Conservation (phyloP, 2,113 vertebrate genomes). For the Prunella fulvescens region DNA sequence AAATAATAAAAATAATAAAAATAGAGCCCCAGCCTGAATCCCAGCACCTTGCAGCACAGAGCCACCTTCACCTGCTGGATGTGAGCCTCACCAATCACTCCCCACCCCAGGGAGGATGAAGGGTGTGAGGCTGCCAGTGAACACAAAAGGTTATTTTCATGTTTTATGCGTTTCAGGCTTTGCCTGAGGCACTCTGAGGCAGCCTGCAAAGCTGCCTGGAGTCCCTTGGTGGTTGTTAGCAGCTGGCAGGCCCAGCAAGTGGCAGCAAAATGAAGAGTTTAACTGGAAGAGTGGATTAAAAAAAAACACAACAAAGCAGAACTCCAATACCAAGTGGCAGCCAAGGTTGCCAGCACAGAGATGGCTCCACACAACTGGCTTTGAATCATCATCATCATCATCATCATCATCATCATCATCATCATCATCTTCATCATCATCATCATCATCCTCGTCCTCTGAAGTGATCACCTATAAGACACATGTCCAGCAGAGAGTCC, state of each 20-base stretch:
- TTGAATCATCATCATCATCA: background rate
- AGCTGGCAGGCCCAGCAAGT: constrained; percentile 38
- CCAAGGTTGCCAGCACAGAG: background rate
- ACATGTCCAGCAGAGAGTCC: background rate
- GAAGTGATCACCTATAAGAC: background rate
- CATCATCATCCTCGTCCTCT: background rate
- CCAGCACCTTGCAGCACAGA: background rate
- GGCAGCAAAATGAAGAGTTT: background rate
- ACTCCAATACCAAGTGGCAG: background rate
- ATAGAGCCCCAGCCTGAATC: background rate
- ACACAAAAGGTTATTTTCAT: background rate
- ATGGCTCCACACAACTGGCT: background rate
- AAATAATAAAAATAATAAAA: background rate
- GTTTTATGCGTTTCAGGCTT: background rate
- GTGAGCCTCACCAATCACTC: background rate
- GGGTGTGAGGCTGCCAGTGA: background rate
- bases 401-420: background rate
- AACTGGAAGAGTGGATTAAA: background rate
- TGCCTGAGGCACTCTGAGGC: background rate
- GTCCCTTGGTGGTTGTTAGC: constrained; percentile 35
- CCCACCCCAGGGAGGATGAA: background rate
- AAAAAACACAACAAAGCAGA: background rate
- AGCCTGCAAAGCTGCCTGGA: background rate
- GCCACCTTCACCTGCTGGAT: background rate
- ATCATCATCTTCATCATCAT: background rate